These are phyloP conservation scores for Drosophila macrospina DNA, from an alignment of 2,888 invertebrate species.

Conservation along the genomic window DNA sequence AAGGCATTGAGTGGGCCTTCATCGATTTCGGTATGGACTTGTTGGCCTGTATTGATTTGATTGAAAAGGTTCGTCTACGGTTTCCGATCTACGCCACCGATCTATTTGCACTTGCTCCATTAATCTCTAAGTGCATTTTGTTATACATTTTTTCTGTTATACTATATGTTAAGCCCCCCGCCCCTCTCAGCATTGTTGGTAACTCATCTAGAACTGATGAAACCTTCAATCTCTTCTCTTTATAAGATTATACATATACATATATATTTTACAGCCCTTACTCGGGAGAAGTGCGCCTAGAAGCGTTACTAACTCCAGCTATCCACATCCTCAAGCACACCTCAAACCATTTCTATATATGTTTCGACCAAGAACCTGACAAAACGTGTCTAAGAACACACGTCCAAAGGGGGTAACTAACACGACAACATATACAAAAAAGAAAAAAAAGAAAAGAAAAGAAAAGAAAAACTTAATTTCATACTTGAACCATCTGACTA, in stretches of 20 bases:
- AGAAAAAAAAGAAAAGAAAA: not conserved
- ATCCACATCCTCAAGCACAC: constrained; percentile 28
- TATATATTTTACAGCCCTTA: constrained; percentile 53
- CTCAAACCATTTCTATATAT: constrained; percentile 24
- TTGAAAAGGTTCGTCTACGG: constrained; percentile 92
- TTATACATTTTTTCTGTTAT: no score
- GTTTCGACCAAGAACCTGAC: constrained; percentile 27
- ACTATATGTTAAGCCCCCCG: constrained; percentile 7
- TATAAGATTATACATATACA: constrained; percentile 10
- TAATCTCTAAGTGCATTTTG: constrained; percentile 48
- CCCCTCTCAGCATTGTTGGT: constrained; percentile 10
- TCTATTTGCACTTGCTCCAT: constrained; percentile 41
- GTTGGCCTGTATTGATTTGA: constrained; percentile 98
- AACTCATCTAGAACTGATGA: constrained; percentile 75
- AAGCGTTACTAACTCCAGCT: constrained; percentile 56
- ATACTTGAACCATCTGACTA: constrained; percentile 45
- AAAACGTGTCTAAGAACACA: constrained; percentile 33
- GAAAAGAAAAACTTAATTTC: constrained; percentile 3
- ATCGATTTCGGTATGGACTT: constrained; percentile 99
- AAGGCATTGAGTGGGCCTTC: constrained; percentile 99
- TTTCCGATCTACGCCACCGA: constrained; percentile 17
- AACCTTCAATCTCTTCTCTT: no score
- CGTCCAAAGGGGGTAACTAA: constrained; percentile 65
- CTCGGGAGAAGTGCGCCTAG: constrained; percentile 56
- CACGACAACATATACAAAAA: constrained; percentile 29